Percentiles rank a stretch among this genome's conserved stretches.
Evolutionary conservation across 2,888 invertebrate species (phyloP).

Genomic region (Xylophagus ater): DNA sequence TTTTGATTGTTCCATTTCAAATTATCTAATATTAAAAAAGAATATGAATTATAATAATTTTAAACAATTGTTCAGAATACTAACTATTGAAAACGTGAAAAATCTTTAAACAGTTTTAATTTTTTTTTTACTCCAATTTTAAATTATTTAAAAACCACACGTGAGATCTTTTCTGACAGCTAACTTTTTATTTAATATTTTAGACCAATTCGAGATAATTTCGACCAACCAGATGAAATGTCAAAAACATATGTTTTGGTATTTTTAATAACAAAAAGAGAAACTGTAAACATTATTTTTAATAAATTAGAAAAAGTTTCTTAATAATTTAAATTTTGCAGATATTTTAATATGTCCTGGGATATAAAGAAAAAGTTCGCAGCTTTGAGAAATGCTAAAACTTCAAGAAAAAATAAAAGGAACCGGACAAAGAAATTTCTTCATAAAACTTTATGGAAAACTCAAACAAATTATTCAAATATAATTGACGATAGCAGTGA

Average conservation of each 20-base stretch:
- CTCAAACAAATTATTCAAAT: background rate
- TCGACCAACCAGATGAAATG: background rate
- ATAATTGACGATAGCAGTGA: too few species aligned
- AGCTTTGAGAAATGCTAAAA: background rate
- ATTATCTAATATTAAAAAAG: conserved; percentile 3
- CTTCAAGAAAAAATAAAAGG: background rate
- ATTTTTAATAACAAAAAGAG: background rate
- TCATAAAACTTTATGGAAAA: background rate
- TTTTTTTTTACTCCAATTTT: too few species aligned
- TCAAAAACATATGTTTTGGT: background rate
- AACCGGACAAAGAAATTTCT: too few species aligned
- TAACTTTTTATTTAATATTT: background rate
- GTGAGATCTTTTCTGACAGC: too few species aligned
- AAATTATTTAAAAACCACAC: too few species aligned
- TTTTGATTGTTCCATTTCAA: background rate
- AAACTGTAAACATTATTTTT: background rate
- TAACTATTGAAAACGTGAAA: too few species aligned
- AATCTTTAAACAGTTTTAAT: too few species aligned
- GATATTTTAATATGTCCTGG: conserved; percentile 4
- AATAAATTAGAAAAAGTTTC: too few species aligned
- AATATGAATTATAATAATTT: background rate
- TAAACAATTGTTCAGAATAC: background rate
- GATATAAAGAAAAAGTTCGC: background rate
- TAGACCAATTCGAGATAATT: background rate
- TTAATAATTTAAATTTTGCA: background rate